Evolutionary conservation across 2,888 invertebrate species (phyloP).

Genomic region (Unio pictorum): DNA sequence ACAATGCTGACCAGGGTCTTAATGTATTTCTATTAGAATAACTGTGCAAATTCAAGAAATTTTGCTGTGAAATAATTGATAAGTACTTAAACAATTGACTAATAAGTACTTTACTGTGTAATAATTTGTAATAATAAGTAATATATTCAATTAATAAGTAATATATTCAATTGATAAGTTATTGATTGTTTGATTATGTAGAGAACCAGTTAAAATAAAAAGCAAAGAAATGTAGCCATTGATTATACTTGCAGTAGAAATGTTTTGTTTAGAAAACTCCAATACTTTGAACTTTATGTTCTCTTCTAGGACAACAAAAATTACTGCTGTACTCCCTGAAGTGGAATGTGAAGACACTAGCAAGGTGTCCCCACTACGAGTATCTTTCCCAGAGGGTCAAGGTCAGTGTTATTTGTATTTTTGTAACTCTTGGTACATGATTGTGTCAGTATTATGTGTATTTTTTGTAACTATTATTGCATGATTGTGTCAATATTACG

Average conservation of each 20-base stretch:
- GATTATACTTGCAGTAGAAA: not conserved
- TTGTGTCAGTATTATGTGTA: not conserved
- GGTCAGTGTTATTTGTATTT: conserved; percentile 41
- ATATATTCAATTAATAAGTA: too few species aligned
- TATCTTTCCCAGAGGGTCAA: conserved; percentile 59
- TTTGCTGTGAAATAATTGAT: too few species aligned
- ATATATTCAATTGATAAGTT: too few species aligned
- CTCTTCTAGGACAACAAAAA: conserved; percentile 43
- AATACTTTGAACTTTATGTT: not conserved
- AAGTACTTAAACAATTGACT: too few species aligned
- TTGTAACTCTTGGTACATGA: not conserved
- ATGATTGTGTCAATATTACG: not conserved
- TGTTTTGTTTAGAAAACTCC: not conserved
- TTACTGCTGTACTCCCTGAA: conserved; percentile 55
- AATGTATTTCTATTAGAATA: too few species aligned
- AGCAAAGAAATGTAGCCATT: too few species aligned
- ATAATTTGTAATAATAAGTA: too few species aligned
- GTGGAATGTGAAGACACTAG: conserved; percentile 69
- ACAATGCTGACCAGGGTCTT: too few species aligned
- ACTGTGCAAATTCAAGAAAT: too few species aligned
- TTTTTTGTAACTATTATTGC: not conserved
- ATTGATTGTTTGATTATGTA: too few species aligned
- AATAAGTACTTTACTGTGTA: too few species aligned
- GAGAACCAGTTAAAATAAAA: too few species aligned
- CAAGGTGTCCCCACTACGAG: conserved; percentile 59